Base-by-base conservation (phyloP, 2,888 invertebrate species). In the Microplitis deprimator region DNA sequence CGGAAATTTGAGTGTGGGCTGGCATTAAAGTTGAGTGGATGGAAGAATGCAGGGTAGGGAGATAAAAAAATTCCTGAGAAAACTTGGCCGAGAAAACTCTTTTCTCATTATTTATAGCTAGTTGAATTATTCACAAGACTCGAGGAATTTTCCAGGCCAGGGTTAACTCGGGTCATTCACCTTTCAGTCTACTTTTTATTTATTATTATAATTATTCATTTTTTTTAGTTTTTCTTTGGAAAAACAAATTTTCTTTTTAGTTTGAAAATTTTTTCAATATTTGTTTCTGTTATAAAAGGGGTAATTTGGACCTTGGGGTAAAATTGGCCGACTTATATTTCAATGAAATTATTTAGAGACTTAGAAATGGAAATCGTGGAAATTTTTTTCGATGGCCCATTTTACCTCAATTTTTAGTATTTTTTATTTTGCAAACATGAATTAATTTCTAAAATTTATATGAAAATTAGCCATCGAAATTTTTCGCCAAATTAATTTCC, bases 131-230 rank as follows among this genome's bases (percentile, higher is more conserved):
- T 89, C 89, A 89, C 88, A 85, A 89, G 88, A 85, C 86, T 85
- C 84, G 62, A 87, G 86, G 88, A 88, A 89, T 88, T 89, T 89
- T 89, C 89, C 89, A 87, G 89, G 89, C 89, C 89, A 89, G 87
- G 89, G 89, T 88, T 87, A 85, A 81, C 75, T 80, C 82, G 82
- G 85, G 82, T 83, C 86, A 82, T 85, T 85, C 85, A 88, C 86
- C 87, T 86, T 85, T 84, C 78, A 69, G 80, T 79, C 69, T n/a
- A 67, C 8, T 74, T 68, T 68, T 50, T 17, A 10, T 16, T 67
- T 65, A 68, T 38, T 67, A 38, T 67, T 5, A 4, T 13, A 13
- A 67, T 39, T 13, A 10, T 29, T 29, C 7, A 20, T 20, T 20
- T 20, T 20, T 20, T 20, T 20, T 1, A 17, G 17, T 20, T 13